Base-by-base conservation (phyloP, 2,113 vertebrate genomes). In the Caranx ignobilis region DNA sequence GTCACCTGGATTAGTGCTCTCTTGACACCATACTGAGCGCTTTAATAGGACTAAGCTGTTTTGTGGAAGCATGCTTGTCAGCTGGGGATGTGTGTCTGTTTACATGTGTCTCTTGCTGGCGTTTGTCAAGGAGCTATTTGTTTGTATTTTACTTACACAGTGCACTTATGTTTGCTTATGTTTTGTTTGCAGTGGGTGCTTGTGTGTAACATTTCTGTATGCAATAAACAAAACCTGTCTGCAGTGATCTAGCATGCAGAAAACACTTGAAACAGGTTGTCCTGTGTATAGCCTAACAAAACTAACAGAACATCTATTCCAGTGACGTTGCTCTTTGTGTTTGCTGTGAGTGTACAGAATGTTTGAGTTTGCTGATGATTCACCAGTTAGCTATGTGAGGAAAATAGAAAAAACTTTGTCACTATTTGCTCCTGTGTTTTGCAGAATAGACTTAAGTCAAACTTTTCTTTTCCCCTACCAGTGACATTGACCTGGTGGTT, bases 401-500 rank as follows among this genome's bases (percentile, higher is more conserved):
- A 52, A 43, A 64, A 32, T 31, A 64, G 41, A 59, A 31, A 31
- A 37, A 11, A 13, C 13, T 21, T 31, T 13, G 15, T 56, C 6
- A 56, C 16, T 10, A 62, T 52, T 2, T 43, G 2, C 19, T 59
- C 21, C 16, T 52, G 34, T 26, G 4, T 62, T 21, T 48, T 26
- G 41, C 11, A 39, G 6, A 19, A 39, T 41, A 11, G 26, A 26
- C 6, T 6, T n/a, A 19, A 31, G 18, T 16, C 34, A 15, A 26
- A 8, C 39, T 4, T 41, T 11, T 61, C 2, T 65, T 37, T 11
- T 57, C 61, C 39, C 26, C 61, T 48, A 80, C 62, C 91, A 99
- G 98, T 89, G 98, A 99, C 93, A 99, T 99, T 69, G 97, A 99
- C 86, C 95, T 99, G 85, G 98, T 99, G 31, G 98, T 99, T 37